Base-by-base conservation (phyloP, 37 sponge, comb jelly and placozoan genomes). In the Spongilla lacustris region DNA sequence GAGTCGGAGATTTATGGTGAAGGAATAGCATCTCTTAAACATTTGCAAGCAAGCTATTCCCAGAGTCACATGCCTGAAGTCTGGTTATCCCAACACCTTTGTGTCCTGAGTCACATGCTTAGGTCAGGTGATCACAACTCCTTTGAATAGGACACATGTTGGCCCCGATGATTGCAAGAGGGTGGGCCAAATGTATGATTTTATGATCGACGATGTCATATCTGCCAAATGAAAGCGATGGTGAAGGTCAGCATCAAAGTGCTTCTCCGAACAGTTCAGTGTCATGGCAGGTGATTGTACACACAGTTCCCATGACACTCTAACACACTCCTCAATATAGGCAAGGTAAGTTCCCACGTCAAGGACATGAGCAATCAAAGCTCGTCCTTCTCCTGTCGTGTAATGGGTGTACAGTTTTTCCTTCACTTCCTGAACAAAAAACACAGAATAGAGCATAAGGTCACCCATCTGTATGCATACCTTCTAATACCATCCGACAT, bases 281-380 rank as follows among this genome's bases (percentile, higher is more conserved):
- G 69, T 33, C 90, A 93, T 86, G 31, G 84, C 88, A 4, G 90
- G 90, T 1, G 80, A 72, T 73, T 93, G 94, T n/a, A 93, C 77
- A 50, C 74, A 74, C 32, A 93, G 78, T 29, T 86, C 90, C 94
- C 94, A 93, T 27, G 77, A 46, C 14, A 93, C 66, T 37, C 69
- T 66, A 10, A 69, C 75, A 75, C 90, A 93, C 48, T 93, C 94
- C 37, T 83, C 37, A 0, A 89, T 69, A 67, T 84, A 93, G 37
- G 11, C n/a, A 21, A 22, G 4, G 30, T 89, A 70, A 1, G 86
- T 49, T 0, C 17, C 68, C 0, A 50, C 11, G 58, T 74, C 22
- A 19, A 67, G 77, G 21, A 84, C 48, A 30, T 74, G 66, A 0
- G 26, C 19, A 30, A 67, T 73, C 26, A 73, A 21, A 3, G 90